Base-by-base conservation (phyloP, 2,888 invertebrate species). In the Pollenia labialis region DNA sequence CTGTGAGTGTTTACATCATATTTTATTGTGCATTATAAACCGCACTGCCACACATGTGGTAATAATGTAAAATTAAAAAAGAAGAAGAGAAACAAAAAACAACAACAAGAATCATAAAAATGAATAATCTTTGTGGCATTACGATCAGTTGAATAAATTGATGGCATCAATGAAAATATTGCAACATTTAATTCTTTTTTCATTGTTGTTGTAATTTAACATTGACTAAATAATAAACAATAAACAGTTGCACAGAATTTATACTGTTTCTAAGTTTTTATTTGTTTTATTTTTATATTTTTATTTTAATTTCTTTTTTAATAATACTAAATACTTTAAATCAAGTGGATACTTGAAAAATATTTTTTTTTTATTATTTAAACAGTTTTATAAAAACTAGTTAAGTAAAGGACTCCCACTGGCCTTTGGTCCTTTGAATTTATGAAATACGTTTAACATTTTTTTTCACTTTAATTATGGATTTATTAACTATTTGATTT, bases 1-100 rank as follows among this genome's bases (percentile, higher is more conserved):
- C 1, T 69, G 52, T 58, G 8, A 58, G 56, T 48, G 56, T 56
- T 23, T 86, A 54, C 71, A 72, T 44, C 64, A 80, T 76, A 76
- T 80, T 86, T 83, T 76, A 81, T 87, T 87, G 86, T 87, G 81
- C 81, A 81, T 87, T 87, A 84, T 84, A 84, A 58, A 85, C 87
- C 87, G 83, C 83, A 81, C 81, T 64, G 72, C 87, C 87, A 84
- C 87, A 88, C 66, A 68, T 88, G 87, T 74, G 87, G 87, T 88
- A 76, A 81, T 77, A 85, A 81, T 81, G 56, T 54, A 77, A 84
- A 84, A 69, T 74, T 56, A 16, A 48, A 76, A 82, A 50, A 62
- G 60, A 52, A 74, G 68, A 56, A 18, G 40, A 32, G 44, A 81
- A 77, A 66, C n/a, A 54, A 44, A 32, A 50, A 75, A 75, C 6